These are phyloP conservation scores for Balaenoptera acutorostrata DNA, from an alignment of 2,113 vertebrate species.

Conservation along the genomic window DNA sequence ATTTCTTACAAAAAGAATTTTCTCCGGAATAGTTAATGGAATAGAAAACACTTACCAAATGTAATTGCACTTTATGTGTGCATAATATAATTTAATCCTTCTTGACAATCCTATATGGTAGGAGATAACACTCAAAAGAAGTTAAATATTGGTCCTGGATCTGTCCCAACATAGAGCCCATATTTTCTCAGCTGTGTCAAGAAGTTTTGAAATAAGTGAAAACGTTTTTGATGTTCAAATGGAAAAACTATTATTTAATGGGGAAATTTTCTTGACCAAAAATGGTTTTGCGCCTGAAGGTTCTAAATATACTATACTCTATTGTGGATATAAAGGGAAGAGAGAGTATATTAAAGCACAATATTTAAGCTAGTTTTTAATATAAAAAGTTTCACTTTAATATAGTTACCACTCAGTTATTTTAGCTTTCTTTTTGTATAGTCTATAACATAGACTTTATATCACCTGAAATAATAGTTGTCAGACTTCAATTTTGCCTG, in stretches of 20 bases:
- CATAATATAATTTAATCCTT: not conserved
- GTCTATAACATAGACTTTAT: not conserved
- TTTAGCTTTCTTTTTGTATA: constrained; percentile 1
- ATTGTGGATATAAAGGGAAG: not conserved
- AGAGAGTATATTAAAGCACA: not conserved
- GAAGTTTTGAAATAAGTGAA: not conserved
- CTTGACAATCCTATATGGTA: not conserved
- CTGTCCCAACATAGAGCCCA: not conserved
- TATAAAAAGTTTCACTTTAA: not conserved
- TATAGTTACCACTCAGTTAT: not conserved
- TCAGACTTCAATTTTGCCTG: not conserved
- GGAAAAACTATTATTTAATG: not conserved
- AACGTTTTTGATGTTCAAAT: not conserved
- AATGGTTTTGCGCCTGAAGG: not conserved
- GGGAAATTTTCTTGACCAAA: not conserved
- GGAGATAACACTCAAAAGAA: not conserved
- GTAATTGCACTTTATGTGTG: not conserved
- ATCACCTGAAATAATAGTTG: not conserved
- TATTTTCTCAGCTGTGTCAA: not conserved
- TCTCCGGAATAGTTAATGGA: not conserved
- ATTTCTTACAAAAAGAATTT: not conserved
- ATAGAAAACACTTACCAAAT: not conserved
- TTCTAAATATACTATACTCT: not conserved
- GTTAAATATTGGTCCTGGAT: not conserved
- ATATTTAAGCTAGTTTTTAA: not conserved